Evolutionary conservation across 1,140 invertebrate species (phyloP).

Genomic region (Laupala kohalensis): DNA sequence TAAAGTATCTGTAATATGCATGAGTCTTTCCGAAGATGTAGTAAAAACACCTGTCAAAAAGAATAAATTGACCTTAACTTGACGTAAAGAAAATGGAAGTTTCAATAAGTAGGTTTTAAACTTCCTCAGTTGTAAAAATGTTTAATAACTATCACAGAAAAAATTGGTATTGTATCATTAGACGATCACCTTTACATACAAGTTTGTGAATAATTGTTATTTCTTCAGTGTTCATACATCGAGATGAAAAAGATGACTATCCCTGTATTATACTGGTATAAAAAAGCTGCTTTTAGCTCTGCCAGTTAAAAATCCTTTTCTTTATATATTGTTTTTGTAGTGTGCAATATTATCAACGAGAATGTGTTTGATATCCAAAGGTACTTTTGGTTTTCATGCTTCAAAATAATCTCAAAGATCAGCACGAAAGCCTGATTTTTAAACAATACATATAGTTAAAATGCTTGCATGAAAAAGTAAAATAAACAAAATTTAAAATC

Average conservation of each 20-base stretch:
- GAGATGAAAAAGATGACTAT: no score
- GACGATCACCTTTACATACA: no score
- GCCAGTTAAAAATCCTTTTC: no score
- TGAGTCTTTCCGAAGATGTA: background rate
- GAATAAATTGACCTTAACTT: no score
- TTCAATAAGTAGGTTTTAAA: background rate
- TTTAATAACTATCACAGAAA: background rate
- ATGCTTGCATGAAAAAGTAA: background rate
- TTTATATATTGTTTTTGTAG: no score
- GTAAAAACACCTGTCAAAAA: no score
- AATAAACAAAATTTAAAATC: background rate
- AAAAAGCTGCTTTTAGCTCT: no score
- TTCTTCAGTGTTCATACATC: no score
- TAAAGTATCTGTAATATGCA: background rate
- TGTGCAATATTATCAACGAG: no score
- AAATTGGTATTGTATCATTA: no score
- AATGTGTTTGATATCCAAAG: background rate
- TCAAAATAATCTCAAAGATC: background rate
- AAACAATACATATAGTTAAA: background rate
- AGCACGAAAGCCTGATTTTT: background rate
- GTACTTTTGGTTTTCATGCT: background rate
- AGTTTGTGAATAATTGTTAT: no score
- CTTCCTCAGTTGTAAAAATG: background rate
- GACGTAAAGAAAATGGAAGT: background rate
- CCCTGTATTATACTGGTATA: no score